Conservation (phyloP, 1,140 invertebrate species). For the Drosophila obscura region DNA sequence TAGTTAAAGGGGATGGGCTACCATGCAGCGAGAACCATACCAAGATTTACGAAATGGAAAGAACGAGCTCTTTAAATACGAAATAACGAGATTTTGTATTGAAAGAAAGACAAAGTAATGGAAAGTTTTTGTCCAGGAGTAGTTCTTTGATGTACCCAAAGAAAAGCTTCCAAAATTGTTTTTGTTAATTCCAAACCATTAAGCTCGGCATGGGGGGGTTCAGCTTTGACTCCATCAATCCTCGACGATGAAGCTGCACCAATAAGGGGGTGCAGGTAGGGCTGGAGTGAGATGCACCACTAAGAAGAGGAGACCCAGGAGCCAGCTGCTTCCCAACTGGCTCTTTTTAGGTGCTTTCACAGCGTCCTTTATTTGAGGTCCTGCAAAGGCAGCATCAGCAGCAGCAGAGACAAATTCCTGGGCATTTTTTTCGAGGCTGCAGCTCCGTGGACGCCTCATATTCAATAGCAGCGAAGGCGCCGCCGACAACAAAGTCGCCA, state of each 20-base stretch:
- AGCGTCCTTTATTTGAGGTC: neutral
- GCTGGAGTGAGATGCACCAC: too few species aligned
- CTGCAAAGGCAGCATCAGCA: neutral
- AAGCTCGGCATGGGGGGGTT: neutral
- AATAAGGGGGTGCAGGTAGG: neutral
- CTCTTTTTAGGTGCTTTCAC: slow-evolving; percentile 1
- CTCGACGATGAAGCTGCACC: too few species aligned
- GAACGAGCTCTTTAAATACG: too few species aligned
- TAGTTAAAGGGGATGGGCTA: too few species aligned
- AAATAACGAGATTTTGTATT: too few species aligned
- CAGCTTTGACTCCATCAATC: neutral
- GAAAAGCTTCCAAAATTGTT: slow-evolving; percentile 18
- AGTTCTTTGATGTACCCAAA: too few species aligned
- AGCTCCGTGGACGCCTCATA: slow-evolving; percentile 35
- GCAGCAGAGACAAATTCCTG: slow-evolving; percentile 20
- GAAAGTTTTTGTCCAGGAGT: too few species aligned
- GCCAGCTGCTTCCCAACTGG: neutral
- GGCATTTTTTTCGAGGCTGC: slow-evolving; percentile 10
- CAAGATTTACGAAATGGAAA: too few species aligned
- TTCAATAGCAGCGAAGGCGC: slow-evolving; percentile 34
- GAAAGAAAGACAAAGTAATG: too few species aligned
- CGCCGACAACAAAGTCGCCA: slow-evolving; percentile 25
- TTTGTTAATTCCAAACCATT: slow-evolving; percentile 42
- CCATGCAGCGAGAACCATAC: too few species aligned
- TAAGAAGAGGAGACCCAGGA: too few species aligned